Percentiles rank a stretch among this genome's conserved stretches.
phyloP scores from a whole-genome alignment of 2,113 vertebrate genomes.

The Sminthopsis crassicaudata region DNA sequence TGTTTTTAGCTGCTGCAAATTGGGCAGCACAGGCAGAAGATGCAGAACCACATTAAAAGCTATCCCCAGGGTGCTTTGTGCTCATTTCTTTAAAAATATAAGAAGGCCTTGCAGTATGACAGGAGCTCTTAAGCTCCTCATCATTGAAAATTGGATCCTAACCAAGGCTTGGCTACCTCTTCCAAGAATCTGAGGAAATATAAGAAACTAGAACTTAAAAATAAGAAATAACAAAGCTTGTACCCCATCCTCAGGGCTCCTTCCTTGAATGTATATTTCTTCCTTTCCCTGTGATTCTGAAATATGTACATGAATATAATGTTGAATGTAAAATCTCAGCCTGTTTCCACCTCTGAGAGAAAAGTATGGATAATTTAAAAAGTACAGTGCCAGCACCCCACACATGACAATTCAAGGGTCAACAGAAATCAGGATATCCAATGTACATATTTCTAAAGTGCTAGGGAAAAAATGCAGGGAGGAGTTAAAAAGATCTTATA shows the following conservation, averaged over 20 bases:
- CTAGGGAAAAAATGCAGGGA: not conserved
- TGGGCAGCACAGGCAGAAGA: not conserved
- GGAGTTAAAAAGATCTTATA: not conserved
- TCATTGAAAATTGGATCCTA: not conserved
- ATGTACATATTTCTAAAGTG: not conserved
- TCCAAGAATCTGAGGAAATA: not conserved
- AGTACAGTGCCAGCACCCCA: not conserved
- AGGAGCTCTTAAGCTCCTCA: not conserved
- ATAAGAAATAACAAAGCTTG: fast-evolving
- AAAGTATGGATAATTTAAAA: not conserved
- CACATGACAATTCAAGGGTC: not conserved
- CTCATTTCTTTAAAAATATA: not conserved
- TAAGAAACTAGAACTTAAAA: not conserved
- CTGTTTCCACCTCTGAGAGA: not conserved
- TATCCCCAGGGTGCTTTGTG: not conserved
- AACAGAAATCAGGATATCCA: too few relatives aligned
- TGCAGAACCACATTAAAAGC: conserved; percentile 5
- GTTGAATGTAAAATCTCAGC: too few relatives aligned
- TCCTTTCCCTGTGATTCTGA: not conserved
- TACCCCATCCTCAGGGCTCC: too few relatives aligned
- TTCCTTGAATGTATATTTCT: not conserved
- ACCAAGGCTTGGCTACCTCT: too few relatives aligned
- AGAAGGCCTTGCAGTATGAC: not conserved
- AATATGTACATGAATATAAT: not conserved
- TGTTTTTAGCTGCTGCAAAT: not conserved